phyloP scores from a whole-genome alignment of 2,113 vertebrate species.

The Dicaeum eximium region DNA sequence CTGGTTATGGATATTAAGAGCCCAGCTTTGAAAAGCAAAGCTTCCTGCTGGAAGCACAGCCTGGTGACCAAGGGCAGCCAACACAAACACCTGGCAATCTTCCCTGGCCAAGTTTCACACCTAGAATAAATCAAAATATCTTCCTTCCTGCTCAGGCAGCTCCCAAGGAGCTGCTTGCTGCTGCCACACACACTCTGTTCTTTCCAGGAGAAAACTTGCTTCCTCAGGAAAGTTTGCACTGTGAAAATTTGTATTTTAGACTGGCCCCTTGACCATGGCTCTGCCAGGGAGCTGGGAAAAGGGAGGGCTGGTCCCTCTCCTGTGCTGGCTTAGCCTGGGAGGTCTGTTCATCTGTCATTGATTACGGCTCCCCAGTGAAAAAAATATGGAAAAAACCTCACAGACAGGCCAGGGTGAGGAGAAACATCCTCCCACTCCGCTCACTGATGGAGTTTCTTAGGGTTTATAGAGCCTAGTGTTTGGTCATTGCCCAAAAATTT shows the following conservation, averaged over 20 bases:
- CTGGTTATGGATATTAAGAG: background rate
- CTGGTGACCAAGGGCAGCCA: background rate
- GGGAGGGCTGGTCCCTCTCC: background rate
- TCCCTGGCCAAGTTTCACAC: slow-evolving; percentile 44
- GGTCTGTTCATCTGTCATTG: background rate
- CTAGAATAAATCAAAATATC: slow-evolving; percentile 41
- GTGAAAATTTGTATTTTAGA: background rate
- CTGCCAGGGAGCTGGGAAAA: rapidly evolving
- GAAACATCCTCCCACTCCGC: background rate
- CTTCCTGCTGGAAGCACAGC: background rate
- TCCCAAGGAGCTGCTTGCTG: background rate
- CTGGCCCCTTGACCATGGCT: rapidly evolving
- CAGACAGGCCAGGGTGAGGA: background rate
- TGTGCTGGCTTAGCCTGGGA: background rate
- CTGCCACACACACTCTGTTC: background rate
- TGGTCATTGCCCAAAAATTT: background rate
- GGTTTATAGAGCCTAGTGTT: background rate
- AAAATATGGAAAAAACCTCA: background rate
- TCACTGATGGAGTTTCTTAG: background rate
- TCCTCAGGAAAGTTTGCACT: slow-evolving; percentile 10
- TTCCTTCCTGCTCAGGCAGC: slow-evolving; percentile 51
- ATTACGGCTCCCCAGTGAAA: background rate
- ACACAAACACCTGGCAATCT: slow-evolving; percentile 20
- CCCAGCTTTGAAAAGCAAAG: background rate
- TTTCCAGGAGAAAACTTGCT: background rate